Percentiles rank a stretch among this genome's conserved stretches.
Evolutionary conservation across 2,888 invertebrate genomes (phyloP).

Genomic region (Cryptosula pallasiana): DNA sequence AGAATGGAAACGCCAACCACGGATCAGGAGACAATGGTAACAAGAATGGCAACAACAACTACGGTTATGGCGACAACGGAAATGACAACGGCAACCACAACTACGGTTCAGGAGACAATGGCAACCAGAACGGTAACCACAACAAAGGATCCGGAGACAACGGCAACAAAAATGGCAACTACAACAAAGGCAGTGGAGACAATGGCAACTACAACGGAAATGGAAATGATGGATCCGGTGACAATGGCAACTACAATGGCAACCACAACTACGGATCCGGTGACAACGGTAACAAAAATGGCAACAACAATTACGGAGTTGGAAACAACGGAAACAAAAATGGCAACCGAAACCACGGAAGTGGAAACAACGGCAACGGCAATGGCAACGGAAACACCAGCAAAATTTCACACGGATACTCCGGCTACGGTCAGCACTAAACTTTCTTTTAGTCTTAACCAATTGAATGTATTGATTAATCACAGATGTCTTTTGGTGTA

Average conservation of each 20-base stretch:
- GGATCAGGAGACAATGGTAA: conserved; percentile 9
- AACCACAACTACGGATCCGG: background rate
- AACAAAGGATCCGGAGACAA: conserved; percentile 14
- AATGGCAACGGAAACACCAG: background rate
- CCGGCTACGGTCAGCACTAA: too few species aligned
- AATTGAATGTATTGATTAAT: too few species aligned
- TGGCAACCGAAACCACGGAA: conserved; percentile 8
- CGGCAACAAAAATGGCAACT: background rate
- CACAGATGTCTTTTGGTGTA: too few species aligned
- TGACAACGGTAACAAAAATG: conserved; percentile 9
- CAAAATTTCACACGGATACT: background rate
- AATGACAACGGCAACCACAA: conserved; percentile 7
- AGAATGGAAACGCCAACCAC: background rate
- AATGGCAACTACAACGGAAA: background rate
- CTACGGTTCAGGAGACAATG: background rate
- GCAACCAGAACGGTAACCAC: background rate
- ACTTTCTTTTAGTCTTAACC: too few species aligned
- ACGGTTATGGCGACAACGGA: conserved; percentile 1
- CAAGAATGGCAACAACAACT: conserved; percentile 15
- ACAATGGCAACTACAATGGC: background rate
- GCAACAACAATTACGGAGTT: background rate
- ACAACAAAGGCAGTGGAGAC: conserved; percentile 16
- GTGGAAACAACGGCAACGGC: conserved; percentile 25
- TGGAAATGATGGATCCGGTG: background rate
- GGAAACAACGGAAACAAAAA: conserved; percentile 12